Percentiles rank a stretch among this genome's conserved stretches.
phyloP scores from a whole-genome alignment of 2,888 invertebrate species.

The Cantharis lateralis region DNA sequence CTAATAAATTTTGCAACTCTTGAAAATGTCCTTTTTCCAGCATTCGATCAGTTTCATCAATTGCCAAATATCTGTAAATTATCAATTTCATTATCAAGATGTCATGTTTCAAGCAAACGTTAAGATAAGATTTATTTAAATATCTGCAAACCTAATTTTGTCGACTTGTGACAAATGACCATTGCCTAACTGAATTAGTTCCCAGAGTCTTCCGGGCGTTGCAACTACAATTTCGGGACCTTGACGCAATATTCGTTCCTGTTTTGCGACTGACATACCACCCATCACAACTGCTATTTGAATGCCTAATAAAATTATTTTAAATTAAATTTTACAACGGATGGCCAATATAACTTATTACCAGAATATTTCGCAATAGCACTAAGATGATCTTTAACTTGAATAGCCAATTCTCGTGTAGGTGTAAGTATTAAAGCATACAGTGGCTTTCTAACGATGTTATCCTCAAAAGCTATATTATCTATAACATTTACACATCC shows the following conservation, averaged over 20 bases:
- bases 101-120: no score
- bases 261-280: conserved; percentile 93
- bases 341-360: conserved; percentile 46
- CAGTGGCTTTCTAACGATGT: conserved; percentile 60
- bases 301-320: conserved; percentile 54
- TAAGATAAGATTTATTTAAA: no score
- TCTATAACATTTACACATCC: conserved; percentile 67
- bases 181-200: conserved; percentile 81
- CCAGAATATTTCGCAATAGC: conserved; percentile 81
- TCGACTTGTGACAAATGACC: conserved; percentile 74
- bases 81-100: no score
- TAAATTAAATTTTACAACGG: not conserved
- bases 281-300: conserved; percentile 87
- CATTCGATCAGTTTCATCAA: conserved; percentile 99
- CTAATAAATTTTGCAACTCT: conserved; percentile 82
- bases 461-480: conserved; percentile 56
- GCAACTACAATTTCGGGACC: conserved; percentile 95
- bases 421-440: conserved; percentile 92
- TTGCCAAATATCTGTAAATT: conserved; percentile 88
- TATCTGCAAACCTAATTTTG: conserved; percentile 64
- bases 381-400: conserved; percentile 85
- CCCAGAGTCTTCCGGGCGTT: conserved; percentile 97
- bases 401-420: conserved; percentile 94
- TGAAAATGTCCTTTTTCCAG: conserved; percentile 94
- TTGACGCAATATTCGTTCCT: conserved; percentile 80